A percentile compares a stretch with the other conserved stretches of the same genome.
These are phyloP conservation scores for Hipparchia semele DNA, from an alignment of 2,888 invertebrate genomes.

Conservation along the genomic window DNA sequence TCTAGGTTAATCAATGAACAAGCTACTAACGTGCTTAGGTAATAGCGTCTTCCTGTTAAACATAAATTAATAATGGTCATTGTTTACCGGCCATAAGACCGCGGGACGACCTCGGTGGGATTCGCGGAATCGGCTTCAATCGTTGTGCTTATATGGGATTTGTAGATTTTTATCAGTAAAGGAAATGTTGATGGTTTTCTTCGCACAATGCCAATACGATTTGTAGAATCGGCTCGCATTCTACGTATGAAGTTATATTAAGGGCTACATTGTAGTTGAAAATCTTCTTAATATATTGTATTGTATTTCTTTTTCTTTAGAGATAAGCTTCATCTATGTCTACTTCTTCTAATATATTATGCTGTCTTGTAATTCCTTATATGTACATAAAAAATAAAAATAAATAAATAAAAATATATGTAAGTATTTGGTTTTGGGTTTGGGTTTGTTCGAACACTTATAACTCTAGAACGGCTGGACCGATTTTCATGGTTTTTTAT, in stretches of 20 bases:
- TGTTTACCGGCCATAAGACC: constrained; percentile 3
- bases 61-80: constrained; percentile 21
- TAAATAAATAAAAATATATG: too few species aligned
- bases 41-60: constrained; percentile 17
- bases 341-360: too few species aligned
- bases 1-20: neutral
- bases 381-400: too few species aligned
- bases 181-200: constrained; percentile 3
- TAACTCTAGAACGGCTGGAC: too few species aligned
- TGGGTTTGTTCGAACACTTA: too few species aligned
- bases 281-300: too few species aligned
- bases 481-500: too few species aligned
- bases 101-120: constrained; percentile 4
- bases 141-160: constrained; percentile 17
- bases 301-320: neutral
- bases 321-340: too few species aligned
- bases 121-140: constrained; percentile 13
- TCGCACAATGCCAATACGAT: neutral
- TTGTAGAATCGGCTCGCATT: neutral
- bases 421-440: too few species aligned
- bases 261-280: too few species aligned
- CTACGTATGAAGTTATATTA: too few species aligned
- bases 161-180: neutral
- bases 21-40: constrained; percentile 4
- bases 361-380: too few species aligned